phyloP scores from a whole-genome alignment of 1,140 invertebrate species.

The Papilio polytes region DNA sequence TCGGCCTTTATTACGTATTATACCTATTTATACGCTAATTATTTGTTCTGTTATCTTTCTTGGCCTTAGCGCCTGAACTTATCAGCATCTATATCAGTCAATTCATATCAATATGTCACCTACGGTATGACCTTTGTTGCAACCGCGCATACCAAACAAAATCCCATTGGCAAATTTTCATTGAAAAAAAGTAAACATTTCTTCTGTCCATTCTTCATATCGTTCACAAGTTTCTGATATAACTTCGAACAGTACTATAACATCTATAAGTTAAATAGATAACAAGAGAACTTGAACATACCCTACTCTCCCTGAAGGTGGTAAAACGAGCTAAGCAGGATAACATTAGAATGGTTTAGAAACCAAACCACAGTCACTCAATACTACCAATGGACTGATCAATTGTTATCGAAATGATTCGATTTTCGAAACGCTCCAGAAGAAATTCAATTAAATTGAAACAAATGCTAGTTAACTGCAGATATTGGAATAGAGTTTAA shows the following conservation, averaged over 20 bases:
- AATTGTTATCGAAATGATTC: constrained; percentile 20
- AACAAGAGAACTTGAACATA: constrained; percentile 26
- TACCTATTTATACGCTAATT: not conserved
- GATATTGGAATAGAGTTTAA: constrained; percentile 10
- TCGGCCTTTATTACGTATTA: not conserved
- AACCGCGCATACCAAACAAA: not conserved
- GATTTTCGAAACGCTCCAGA: constrained; percentile 37
- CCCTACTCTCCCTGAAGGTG: constrained; percentile 37
- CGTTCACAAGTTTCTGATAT: not conserved
- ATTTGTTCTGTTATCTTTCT: not conserved
- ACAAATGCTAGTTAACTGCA: constrained; percentile 31
- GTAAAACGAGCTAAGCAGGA: constrained; percentile 48
- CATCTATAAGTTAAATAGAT: not conserved
- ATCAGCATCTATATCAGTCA: not conserved
- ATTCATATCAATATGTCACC: not conserved
- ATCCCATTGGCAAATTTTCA: not conserved
- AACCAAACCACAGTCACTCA: constrained; percentile 25
- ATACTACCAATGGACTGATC: constrained; percentile 23
- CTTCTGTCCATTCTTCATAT: not conserved
- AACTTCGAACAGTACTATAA: too few relatives aligned
- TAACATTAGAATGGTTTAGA: constrained; percentile 48
- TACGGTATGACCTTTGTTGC: not conserved
- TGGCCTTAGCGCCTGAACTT: not conserved
- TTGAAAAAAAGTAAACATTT: not conserved
- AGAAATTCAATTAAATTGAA: constrained; percentile 44